Percentiles rank a stretch among this genome's conserved stretches.
phyloP scores from a whole-genome alignment of 2,888 invertebrate species.

The Baccha elongata region DNA sequence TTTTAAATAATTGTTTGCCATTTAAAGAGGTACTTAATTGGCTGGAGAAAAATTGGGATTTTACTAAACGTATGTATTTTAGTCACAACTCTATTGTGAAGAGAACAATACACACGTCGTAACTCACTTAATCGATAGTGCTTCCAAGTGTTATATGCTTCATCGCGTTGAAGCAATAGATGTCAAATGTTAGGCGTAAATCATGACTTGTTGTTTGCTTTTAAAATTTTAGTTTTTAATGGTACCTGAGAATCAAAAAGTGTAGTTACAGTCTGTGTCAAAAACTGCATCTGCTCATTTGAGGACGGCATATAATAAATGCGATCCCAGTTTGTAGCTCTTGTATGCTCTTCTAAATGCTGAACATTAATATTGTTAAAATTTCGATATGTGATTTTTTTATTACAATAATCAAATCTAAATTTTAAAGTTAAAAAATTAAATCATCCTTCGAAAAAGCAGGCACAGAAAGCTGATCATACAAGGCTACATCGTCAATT shows the following conservation, averaged over 20 bases:
- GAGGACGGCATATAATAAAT: conserved; percentile 2
- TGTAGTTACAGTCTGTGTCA: not conserved
- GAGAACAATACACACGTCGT: not conserved
- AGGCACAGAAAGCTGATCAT: conserved; percentile 15
- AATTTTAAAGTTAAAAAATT: not conserved
- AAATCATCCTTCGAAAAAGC: not conserved
- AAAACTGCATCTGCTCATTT: conserved; percentile 17
- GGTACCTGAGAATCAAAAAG: conserved; percentile 1
- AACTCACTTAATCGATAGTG: conserved; percentile 16
- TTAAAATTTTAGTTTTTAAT: too few species aligned
- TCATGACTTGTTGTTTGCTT: conserved; percentile 17
- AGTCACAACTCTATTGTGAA: conserved; percentile 25
- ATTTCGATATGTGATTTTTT: too few species aligned
- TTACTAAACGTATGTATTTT: conserved; percentile 9
- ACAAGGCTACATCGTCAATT: not conserved
- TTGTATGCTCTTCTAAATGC: not conserved
- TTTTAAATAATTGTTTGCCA: too few species aligned
- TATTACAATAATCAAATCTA: too few species aligned
- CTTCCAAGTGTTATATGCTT: conserved; percentile 8
- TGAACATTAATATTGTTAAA: conserved; percentile 1
- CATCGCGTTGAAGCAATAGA: conserved; percentile 17
- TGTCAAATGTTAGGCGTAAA: too few species aligned
- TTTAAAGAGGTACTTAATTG: not conserved
- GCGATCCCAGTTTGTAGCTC: not conserved
- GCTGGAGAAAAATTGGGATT: conserved; percentile 5